Evolutionary conservation across 23 tunicate genomes (phyloP).

Genomic region (Ascidia mentula): DNA sequence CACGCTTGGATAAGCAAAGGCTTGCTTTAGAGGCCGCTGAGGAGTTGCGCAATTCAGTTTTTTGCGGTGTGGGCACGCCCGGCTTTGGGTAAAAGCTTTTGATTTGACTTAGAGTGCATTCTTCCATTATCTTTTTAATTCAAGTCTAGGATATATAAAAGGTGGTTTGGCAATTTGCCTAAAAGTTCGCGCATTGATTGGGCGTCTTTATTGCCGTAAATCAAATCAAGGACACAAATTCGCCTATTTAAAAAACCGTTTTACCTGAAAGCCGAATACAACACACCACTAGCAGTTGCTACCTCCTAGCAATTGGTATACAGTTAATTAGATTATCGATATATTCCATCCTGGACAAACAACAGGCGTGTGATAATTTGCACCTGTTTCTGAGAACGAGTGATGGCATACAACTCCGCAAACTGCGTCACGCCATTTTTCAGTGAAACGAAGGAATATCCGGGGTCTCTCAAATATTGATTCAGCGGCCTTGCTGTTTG

Average conservation of each 20-base stretch:
- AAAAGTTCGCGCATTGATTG: too few species aligned
- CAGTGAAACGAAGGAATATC: neutral
- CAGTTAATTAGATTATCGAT: neutral
- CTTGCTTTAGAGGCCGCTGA: neutral
- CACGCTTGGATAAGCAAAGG: neutral
- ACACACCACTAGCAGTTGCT: too few species aligned
- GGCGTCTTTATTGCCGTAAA: too few species aligned
- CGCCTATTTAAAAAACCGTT: neutral
- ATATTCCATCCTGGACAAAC: neutral
- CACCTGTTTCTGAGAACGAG: constrained; percentile 2
- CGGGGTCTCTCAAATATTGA: neutral
- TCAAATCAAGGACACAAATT: neutral
- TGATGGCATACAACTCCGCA: neutral
- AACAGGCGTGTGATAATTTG: neutral
- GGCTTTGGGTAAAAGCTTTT: too few species aligned
- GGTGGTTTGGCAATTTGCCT: too few species aligned
- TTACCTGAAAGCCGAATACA: too few species aligned
- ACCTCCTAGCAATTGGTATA: neutral
- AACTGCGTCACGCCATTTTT: neutral
- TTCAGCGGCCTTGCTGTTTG: neutral
- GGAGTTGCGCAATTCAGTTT: neutral
- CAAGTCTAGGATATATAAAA: too few species aligned
- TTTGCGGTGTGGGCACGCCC: neutral
- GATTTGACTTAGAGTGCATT: too few species aligned
- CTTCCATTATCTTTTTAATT: too few species aligned